phyloP scores from a whole-genome alignment of 2,113 vertebrate species.

The Eurystomus gularis region DNA sequence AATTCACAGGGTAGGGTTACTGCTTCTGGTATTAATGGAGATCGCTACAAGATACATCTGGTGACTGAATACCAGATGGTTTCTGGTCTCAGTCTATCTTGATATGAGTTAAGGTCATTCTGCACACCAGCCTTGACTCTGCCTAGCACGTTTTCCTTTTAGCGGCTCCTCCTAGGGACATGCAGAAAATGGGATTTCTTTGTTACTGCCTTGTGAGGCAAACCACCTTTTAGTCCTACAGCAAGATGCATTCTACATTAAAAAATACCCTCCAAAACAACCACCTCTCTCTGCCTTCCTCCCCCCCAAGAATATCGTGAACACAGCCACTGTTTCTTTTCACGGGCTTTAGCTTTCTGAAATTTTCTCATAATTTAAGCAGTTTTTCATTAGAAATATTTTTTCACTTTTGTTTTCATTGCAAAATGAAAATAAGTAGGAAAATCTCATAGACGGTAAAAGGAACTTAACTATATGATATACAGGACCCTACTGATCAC shows the following conservation, averaged over 20 bases:
- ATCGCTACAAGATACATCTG: not conserved
- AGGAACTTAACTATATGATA: not conserved
- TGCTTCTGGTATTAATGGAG: not conserved
- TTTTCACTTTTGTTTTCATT: not conserved
- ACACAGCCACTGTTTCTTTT: not conserved
- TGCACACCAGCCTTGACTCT: not conserved
- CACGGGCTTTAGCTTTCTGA: not conserved
- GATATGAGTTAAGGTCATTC: not conserved
- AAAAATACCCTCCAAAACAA: not conserved
- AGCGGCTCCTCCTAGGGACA: not conserved
- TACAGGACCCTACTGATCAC: not conserved
- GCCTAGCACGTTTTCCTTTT: not conserved
- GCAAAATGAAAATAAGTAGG: not conserved
- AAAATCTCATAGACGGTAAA: not conserved
- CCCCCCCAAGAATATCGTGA: not conserved
- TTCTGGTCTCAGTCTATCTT: not conserved
- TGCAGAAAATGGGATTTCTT: not conserved
- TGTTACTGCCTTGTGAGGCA: not conserved
- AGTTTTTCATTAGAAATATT: not conserved
- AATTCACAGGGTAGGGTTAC: conserved; percentile 8
- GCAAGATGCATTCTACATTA: not conserved
- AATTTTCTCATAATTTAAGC: not conserved
- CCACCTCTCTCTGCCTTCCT: not conserved
- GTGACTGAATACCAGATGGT: not conserved
- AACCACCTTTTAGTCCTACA: not conserved